A percentile compares a stretch with the other conserved stretches of the same genome.
These are phyloP conservation scores for Galeopsomyia nigrocyanea DNA, from an alignment of 2,888 invertebrate genomes.

Conservation along the genomic window DNA sequence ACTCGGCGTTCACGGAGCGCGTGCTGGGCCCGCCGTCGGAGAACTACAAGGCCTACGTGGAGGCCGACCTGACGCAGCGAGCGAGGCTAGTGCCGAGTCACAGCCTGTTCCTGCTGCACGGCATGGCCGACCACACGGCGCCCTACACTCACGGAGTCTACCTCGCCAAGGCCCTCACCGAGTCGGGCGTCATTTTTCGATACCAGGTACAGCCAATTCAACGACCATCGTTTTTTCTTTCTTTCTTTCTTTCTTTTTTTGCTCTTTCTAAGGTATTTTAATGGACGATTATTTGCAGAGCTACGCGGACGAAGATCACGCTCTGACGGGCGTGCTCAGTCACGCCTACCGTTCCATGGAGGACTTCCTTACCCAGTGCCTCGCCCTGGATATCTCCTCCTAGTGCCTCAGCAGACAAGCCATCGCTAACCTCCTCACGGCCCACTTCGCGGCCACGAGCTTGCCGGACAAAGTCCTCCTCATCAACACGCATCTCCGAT, in stretches of 20 bases:
- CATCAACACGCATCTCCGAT: background rate
- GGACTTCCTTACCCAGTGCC: constrained; percentile 91
- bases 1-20: constrained; percentile 96
- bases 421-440: constrained; percentile 38
- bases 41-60: constrained; percentile 91
- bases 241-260: no score
- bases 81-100: constrained; percentile 90
- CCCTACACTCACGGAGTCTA: constrained; percentile 95
- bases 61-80: constrained; percentile 90
- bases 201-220: constrained; percentile 80
- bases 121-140: constrained; percentile 91
- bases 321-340: constrained; percentile 85
- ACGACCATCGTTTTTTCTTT: no score
- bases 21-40: constrained; percentile 90
- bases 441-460: background rate
- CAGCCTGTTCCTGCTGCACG: constrained; percentile 91
- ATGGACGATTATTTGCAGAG: constrained; percentile 72
- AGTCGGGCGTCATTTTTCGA: constrained; percentile 90
- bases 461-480: constrained; percentile 10
- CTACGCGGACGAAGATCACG: constrained; percentile 93
- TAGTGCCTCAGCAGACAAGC: constrained; percentile 66
- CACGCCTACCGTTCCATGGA: constrained; percentile 95
- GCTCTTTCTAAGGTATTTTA: no score
- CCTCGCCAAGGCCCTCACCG: constrained; percentile 88
- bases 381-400: constrained; percentile 81